phyloP scores from a whole-genome alignment of 2,888 invertebrate species.

The Pristionchus exspectatus region DNA sequence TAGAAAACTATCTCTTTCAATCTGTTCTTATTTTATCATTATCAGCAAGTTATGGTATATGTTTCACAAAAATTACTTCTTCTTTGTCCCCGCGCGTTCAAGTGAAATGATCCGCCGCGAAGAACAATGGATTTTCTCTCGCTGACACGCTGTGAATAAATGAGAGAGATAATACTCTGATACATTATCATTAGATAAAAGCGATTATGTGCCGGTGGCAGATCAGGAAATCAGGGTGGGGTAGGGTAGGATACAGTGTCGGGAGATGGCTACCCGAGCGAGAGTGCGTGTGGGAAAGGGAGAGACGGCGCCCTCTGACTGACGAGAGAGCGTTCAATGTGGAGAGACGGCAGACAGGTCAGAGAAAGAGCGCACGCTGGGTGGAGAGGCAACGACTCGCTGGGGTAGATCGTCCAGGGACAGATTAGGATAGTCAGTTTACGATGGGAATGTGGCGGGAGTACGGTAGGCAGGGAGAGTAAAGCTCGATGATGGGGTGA shows the following conservation, averaged over 20 bases:
- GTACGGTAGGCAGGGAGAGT: slow-evolving; percentile 23
- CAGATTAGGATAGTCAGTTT: neutral
- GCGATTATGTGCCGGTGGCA: slow-evolving; percentile 3
- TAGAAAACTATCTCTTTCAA: too few relatives aligned
- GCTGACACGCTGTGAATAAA: too few relatives aligned
- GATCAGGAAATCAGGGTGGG: neutral
- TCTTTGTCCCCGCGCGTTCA: too few relatives aligned
- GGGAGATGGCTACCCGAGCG: slow-evolving; percentile 37
- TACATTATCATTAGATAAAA: neutral
- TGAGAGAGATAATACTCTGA: slow-evolving; percentile 38
- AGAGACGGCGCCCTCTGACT: slow-evolving; percentile 35
- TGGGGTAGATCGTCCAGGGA: slow-evolving; percentile 44
- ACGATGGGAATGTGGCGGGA: slow-evolving; percentile 15
- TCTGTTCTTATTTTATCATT: too few relatives aligned
- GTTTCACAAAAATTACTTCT: too few relatives aligned
- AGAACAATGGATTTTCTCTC: too few relatives aligned
- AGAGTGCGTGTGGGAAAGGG: neutral
- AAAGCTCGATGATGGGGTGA: slow-evolving; percentile 41
- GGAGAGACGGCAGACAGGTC: slow-evolving; percentile 43
- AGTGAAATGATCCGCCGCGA: too few relatives aligned
- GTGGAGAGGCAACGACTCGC: slow-evolving; percentile 30
- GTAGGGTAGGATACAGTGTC: neutral
- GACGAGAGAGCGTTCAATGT: slow-evolving; percentile 12
- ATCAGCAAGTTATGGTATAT: too few relatives aligned
- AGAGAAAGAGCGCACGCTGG: slow-evolving; percentile 50